Conservation (phyloP, 1,140 invertebrate species). For the Hydropsyche tenuis region DNA sequence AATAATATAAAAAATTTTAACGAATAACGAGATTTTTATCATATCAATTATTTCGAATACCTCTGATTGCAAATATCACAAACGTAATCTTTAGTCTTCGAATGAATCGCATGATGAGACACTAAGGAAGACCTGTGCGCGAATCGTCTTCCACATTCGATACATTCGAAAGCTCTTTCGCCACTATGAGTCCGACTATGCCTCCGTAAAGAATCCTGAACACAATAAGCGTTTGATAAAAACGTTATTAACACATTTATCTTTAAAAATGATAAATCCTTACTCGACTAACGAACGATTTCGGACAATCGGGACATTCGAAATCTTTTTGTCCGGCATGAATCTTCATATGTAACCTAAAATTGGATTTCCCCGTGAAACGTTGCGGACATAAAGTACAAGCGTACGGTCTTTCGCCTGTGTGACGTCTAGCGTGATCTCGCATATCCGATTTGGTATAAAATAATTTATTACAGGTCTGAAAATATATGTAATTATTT, state of each 20-base stretch:
- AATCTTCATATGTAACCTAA: conserved; percentile 45
- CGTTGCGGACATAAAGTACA: conserved; percentile 85
- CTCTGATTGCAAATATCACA: conserved; percentile 46
- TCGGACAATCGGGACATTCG: conserved; percentile 43
- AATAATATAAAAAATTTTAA: too few species aligned
- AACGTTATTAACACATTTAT: background rate
- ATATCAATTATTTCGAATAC: conserved; percentile 25
- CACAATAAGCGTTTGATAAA: background rate
- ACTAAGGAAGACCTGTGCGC: conserved; percentile 42
- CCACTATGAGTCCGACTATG: conserved; percentile 42
- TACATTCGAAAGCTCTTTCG: conserved; percentile 41
- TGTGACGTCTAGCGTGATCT: conserved; percentile 66
- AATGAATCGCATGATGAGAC: conserved; percentile 44
- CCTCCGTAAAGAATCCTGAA: conserved; percentile 43
- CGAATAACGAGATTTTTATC: background rate
- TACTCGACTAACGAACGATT: conserved; percentile 45
- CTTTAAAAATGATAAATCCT: conserved; percentile 10
- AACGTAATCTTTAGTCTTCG: conserved; percentile 46
- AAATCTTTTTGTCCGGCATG: conserved; percentile 45
- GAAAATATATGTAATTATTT: too few species aligned
- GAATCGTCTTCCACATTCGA: conserved; percentile 42
- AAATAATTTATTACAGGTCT: conserved; percentile 46
- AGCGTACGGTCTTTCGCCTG: conserved; percentile 78
- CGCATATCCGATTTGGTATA: conserved; percentile 48
- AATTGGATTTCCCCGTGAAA: conserved; percentile 64